Evolutionary conservation across 2,888 invertebrate species (phyloP).

Genomic region (Halictus quadricinctus): DNA sequence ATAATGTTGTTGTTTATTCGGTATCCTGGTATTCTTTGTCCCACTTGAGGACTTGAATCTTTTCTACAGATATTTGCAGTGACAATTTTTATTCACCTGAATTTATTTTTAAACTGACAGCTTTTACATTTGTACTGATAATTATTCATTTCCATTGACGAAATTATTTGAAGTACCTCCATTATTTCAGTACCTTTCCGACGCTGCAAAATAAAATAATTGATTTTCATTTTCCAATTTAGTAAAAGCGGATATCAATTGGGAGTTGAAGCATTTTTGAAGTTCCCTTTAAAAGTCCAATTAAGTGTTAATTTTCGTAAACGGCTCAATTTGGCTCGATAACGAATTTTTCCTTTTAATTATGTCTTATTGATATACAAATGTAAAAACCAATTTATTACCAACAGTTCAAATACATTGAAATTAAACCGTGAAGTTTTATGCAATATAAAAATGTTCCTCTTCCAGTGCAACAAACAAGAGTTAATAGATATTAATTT

Average conservation of each 20-base stretch:
- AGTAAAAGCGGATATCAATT: neutral
- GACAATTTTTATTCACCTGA: neutral
- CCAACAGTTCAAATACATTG: neutral
- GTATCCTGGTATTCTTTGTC: no score
- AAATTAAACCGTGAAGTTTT: neutral
- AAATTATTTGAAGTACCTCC: neutral
- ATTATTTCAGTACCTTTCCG: neutral
- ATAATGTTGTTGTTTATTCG: no score
- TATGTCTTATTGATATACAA: neutral
- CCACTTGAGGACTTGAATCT: no score
- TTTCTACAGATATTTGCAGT: no score
- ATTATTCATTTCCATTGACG: neutral
- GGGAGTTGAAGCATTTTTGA: neutral
- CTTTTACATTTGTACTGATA: neutral
- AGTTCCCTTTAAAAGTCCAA: neutral
- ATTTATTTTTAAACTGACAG: neutral
- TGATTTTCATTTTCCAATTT: neutral
- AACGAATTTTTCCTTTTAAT: neutral
- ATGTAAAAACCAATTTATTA: slow-evolving; percentile 1
- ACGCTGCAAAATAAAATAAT: no score
- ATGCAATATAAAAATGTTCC: neutral
- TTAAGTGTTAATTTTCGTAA: neutral
- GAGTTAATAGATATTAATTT: neutral
- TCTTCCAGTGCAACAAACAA: neutral
- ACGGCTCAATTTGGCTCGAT: neutral